Evolutionary conservation across 2,113 vertebrate genomes (phyloP).

Genomic region (Dicrurus megarhynchus): DNA sequence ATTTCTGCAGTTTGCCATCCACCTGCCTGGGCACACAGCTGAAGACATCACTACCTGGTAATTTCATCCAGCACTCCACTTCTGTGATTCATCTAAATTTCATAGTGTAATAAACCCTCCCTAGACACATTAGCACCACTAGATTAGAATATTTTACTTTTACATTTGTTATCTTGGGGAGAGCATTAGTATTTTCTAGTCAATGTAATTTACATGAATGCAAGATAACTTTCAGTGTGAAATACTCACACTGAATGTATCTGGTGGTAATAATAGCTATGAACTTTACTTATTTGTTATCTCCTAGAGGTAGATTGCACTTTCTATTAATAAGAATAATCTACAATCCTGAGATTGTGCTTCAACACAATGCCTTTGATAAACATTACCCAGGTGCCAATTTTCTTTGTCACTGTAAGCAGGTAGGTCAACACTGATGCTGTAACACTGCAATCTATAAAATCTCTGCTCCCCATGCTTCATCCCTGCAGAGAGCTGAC

Average conservation of each 20-base stretch:
- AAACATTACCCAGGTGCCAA: background rate
- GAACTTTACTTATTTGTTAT: conserved; percentile 58
- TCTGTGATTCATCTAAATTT: background rate
- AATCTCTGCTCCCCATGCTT: background rate
- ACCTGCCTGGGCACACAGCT: background rate
- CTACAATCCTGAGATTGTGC: background rate
- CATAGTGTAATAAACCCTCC: background rate
- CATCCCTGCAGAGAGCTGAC: background rate
- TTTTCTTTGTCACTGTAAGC: background rate
- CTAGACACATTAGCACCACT: background rate
- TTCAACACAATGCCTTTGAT: background rate
- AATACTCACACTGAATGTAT: conserved; percentile 31
- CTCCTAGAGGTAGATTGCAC: conserved; percentile 7
- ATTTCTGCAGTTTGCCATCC: background rate
- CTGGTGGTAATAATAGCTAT: conserved; percentile 55
- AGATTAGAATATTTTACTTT: conserved; percentile 58
- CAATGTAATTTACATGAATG: conserved; percentile 66
- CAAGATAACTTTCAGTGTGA: conserved; percentile 33
- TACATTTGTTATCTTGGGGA: conserved; percentile 62
- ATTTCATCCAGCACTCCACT: background rate
- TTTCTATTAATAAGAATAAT: conserved; percentile 23
- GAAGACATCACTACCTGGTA: background rate
- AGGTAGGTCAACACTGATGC: background rate
- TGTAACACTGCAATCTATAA: background rate
- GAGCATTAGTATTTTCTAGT: conserved; percentile 66